Evolutionary conservation across 2,888 invertebrate genomes (phyloP).

Genomic region (Acanthoscelides obtectus): DNA sequence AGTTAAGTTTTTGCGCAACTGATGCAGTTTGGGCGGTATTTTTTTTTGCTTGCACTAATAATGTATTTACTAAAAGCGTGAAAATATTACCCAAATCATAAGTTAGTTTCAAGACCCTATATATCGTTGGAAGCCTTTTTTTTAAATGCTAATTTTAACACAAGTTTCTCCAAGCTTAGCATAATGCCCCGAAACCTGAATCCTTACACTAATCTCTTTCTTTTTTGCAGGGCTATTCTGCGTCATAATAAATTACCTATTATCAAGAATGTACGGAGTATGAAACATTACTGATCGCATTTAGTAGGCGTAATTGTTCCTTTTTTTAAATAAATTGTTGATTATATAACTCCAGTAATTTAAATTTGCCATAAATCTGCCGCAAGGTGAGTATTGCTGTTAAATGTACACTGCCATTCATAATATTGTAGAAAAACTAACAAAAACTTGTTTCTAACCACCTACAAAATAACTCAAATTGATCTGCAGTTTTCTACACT

Average conservation of each 20-base stretch:
- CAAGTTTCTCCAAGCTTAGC: neutral
- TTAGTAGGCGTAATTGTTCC: neutral
- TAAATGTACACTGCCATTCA: neutral
- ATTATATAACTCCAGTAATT: neutral
- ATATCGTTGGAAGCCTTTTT: too few species aligned
- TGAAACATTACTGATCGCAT: neutral
- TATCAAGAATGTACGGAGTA: constrained; percentile 18
- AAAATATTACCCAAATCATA: too few species aligned
- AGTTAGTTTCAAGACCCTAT: too few species aligned
- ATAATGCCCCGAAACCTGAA: neutral
- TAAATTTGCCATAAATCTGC: neutral
- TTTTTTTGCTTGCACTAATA: too few species aligned
- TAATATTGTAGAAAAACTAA: too few species aligned
- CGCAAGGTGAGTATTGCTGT: neutral
- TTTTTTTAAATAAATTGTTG: neutral
- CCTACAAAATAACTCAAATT: too few species aligned
- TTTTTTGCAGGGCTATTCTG: constrained; percentile 47
- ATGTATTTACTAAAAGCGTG: too few species aligned
- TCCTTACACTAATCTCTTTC: neutral
- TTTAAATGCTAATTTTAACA: too few species aligned
- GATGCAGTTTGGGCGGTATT: too few species aligned
- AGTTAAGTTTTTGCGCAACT: too few species aligned
- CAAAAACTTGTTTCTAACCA: too few species aligned
- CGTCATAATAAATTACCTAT: constrained; percentile 34
- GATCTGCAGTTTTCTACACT: too few species aligned